phyloP scores from a whole-genome alignment of 2,888 invertebrate genomes.

The Dusona sp. region DNA sequence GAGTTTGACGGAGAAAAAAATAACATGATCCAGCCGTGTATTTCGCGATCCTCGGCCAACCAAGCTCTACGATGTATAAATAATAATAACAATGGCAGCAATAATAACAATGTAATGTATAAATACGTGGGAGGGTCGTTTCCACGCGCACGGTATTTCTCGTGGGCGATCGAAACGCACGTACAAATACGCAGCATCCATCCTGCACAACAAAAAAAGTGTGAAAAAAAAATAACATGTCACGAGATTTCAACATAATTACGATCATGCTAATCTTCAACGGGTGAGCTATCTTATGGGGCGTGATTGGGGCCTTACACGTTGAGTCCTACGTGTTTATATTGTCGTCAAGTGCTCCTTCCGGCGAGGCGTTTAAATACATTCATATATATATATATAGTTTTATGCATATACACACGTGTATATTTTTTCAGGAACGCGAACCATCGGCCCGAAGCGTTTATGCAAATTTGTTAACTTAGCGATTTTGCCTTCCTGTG shows the following conservation, averaged over 20 bases:
- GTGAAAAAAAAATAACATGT: conserved; percentile 14
- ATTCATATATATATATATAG: not conserved
- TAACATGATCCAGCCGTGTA: conserved; percentile 50
- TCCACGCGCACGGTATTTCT: conserved; percentile 23
- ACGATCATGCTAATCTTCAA: conserved; percentile 60
- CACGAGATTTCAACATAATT: conserved; percentile 65
- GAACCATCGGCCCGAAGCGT: conserved; percentile 14
- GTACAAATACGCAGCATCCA: conserved; percentile 13
- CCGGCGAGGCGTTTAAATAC: conserved; percentile 55
- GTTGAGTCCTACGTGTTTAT: conserved; percentile 51
- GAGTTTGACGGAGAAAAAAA: conserved; percentile 68
- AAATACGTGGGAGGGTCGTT: conserved; percentile 61
- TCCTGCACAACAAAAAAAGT: conserved; percentile 30
- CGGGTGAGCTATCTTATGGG: conserved; percentile 52
- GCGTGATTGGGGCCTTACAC: conserved; percentile 51
- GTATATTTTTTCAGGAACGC: conserved; percentile 9
- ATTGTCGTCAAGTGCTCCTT: conserved; percentile 56
- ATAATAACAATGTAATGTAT: conserved; percentile 29
- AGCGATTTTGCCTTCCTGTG: conserved; percentile 19
- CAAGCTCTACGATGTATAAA: conserved; percentile 41
- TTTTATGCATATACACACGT: not conserved
- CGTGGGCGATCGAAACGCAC: conserved; percentile 60
- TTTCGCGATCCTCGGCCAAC: conserved; percentile 57
- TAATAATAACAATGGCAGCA: conserved; percentile 20
- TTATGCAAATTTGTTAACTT: conserved; percentile 36